Conservation (phyloP, 2,888 invertebrate genomes). For the Kuschelorhynchus macadamiae region DNA sequence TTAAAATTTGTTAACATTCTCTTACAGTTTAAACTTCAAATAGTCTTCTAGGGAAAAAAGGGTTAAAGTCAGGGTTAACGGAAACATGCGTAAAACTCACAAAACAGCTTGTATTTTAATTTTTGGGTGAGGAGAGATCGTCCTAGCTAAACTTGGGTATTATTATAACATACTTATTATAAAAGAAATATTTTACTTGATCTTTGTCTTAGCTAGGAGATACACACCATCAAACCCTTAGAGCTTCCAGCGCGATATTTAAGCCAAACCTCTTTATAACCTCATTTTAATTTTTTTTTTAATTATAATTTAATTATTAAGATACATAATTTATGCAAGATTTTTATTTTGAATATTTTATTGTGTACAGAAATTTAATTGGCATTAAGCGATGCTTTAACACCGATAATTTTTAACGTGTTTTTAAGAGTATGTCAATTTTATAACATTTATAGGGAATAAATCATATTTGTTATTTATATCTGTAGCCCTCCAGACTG, state of each 20-base stretch:
- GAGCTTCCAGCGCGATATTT: constrained; percentile 20
- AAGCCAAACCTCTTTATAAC: constrained; percentile 46
- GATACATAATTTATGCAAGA: not conserved
- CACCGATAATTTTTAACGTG: constrained; percentile 43
- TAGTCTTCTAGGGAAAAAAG: too few species aligned
- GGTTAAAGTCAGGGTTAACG: too few species aligned
- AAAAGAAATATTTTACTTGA: too few species aligned
- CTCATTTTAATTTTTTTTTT: constrained; percentile 35
- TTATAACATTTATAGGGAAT: constrained; percentile 46
- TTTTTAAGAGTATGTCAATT: constrained; percentile 56
- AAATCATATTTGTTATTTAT: constrained; percentile 31
- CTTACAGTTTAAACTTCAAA: too few species aligned
- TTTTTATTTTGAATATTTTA: constrained; percentile 9
- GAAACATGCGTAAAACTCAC: too few species aligned
- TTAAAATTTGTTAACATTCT: too few species aligned
- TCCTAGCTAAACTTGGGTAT: too few species aligned
- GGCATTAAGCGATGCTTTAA: constrained; percentile 24
- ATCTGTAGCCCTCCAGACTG: constrained; percentile 61
- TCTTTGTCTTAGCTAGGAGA: too few species aligned
- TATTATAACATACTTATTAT: too few species aligned
- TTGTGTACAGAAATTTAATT: constrained; percentile 19
- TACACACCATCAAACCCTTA: too few species aligned
- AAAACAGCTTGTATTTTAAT: too few species aligned
- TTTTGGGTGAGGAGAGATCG: too few species aligned
- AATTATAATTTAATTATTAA: constrained; percentile 7